Percentiles rank a stretch among this genome's conserved stretches.
Evolutionary conservation across 2,797 vertebrate genomes (phyloP).

Genomic region (Okamejei kenojei): DNA sequence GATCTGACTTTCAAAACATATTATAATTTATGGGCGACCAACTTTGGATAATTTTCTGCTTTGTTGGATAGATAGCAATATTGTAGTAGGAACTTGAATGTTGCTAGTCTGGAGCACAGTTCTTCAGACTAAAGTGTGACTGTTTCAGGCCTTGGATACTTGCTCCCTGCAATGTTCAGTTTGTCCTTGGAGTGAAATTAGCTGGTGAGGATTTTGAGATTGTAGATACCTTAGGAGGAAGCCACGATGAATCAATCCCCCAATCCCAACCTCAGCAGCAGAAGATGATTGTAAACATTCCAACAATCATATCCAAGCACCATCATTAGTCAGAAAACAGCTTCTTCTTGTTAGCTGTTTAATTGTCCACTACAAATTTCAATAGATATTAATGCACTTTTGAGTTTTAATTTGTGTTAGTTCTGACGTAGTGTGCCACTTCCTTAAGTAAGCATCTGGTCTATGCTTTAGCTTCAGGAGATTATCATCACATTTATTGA

Average conservation of each 20-base stretch:
- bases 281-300: no score
- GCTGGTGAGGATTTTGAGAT: neutral
- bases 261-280: neutral
- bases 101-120: neutral
- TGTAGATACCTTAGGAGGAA: neutral
- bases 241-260: neutral
- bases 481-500: neutral
- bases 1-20: no score
- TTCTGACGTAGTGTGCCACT: neutral
- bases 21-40: neutral
- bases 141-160: neutral
- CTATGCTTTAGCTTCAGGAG: neutral
- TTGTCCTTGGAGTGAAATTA: neutral
- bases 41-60: neutral
- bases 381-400: no score
- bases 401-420: no score
- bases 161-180: neutral
- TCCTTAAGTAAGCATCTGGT: neutral
- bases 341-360: no score
- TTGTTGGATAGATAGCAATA: neutral
- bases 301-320: no score
- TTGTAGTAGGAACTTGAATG: neutral
- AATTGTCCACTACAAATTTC: no score
- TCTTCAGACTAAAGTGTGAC: neutral
- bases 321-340: no score